Conservation (phyloP, 92 coral and sea anemone species). For the Porites divaricata region DNA sequence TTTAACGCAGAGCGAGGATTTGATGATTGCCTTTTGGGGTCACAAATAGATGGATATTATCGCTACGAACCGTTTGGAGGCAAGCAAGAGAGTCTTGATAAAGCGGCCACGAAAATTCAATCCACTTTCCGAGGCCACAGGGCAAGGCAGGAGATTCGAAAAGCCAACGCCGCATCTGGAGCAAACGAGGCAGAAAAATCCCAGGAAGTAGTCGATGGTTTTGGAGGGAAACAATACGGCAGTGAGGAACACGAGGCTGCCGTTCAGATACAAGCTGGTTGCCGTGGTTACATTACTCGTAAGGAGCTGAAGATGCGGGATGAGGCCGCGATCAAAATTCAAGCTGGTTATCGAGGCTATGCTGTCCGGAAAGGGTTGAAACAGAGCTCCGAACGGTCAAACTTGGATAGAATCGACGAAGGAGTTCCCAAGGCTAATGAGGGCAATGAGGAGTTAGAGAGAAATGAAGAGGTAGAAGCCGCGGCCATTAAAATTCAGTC, state of each 20-base stretch:
- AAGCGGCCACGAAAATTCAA: conserved; percentile 59
- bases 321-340: conserved; percentile 72
- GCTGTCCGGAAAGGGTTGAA: conserved; percentile 49
- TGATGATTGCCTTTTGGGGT: conserved; percentile 87
- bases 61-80: conserved; percentile 61
- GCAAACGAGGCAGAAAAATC: neutral
- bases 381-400: neutral
- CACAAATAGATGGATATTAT: conserved; percentile 89
- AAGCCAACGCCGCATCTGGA: neutral
- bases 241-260: conserved; percentile 78
- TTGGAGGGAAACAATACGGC: conserved; percentile 33
- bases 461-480: conserved; percentile 62
- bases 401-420: conserved; percentile 6
- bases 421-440: neutral
- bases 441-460: neutral
- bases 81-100: conserved; percentile 19
- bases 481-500: conserved; percentile 74
- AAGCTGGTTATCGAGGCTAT: conserved; percentile 78
- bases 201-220: neutral
- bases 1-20: conserved; percentile 70
- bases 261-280: conserved; percentile 83
- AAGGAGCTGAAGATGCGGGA: conserved; percentile 41
- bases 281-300: conserved; percentile 84
- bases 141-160: conserved; percentile 36
- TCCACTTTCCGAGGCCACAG: conserved; percentile 68